These are phyloP conservation scores for Chymomyza procnemis DNA, from an alignment of 2,888 invertebrate species.

Conservation along the genomic window DNA sequence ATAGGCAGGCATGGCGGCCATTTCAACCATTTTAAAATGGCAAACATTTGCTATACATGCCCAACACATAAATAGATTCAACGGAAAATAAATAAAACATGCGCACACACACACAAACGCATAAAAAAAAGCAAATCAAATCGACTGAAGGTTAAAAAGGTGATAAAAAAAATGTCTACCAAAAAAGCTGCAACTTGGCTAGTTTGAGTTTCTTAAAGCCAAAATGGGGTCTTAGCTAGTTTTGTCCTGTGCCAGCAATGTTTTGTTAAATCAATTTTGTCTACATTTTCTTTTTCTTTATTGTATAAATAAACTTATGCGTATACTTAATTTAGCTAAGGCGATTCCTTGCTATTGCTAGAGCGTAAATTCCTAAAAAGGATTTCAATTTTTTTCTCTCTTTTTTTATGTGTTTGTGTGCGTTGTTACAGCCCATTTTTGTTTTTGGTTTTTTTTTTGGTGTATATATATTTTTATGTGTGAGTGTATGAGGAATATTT, in stretches of 20 bases:
- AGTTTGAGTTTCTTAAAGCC: slow-evolving; percentile 1
- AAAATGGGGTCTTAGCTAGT: neutral
- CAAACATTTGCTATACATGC: neutral
- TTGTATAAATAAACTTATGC: slow-evolving; percentile 72
- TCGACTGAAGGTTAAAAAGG: slow-evolving; percentile 51
- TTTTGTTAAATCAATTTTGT: slow-evolving; percentile 30
- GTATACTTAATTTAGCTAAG: slow-evolving; percentile 65
- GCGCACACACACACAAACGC: slow-evolving; percentile 23
- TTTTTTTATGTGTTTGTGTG: slow-evolving; percentile 35
- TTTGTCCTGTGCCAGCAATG: slow-evolving; percentile 12
- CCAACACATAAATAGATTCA: neutral
- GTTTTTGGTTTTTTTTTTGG: slow-evolving; percentile 18
- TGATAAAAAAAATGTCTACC: slow-evolving; percentile 19
- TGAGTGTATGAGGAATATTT: slow-evolving; percentile 52
- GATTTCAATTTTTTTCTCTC: neutral
- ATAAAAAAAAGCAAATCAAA: neutral
- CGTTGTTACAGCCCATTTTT: slow-evolving; percentile 16
- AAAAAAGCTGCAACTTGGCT: slow-evolving; percentile 32
- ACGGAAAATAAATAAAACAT: slow-evolving; percentile 33
- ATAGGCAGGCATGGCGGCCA: neutral
- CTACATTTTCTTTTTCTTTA: slow-evolving; percentile 47
- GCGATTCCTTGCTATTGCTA: slow-evolving; percentile 3
- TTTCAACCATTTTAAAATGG: neutral
- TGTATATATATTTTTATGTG: slow-evolving; percentile 14
- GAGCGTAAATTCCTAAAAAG: neutral